These are phyloP conservation scores for Scarus forsteni DNA, from an alignment of 2,797 vertebrate genomes.

Conservation along the genomic window DNA sequence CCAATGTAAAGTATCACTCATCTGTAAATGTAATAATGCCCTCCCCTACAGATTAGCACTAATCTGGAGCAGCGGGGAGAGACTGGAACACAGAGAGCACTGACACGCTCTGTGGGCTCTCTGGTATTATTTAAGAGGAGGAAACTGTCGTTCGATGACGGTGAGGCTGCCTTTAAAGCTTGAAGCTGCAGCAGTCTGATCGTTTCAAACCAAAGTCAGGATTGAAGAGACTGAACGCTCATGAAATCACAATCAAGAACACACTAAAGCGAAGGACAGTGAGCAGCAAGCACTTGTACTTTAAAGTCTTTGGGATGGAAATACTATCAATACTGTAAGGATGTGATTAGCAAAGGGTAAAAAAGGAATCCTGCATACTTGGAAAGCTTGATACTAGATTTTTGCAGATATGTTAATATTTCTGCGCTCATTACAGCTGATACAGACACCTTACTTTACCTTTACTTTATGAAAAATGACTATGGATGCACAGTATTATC, in stretches of 20 bases:
- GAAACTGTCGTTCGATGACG: conserved; percentile 41
- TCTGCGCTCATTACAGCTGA: too few species aligned
- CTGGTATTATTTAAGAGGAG: conserved; percentile 60
- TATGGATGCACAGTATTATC: too few species aligned
- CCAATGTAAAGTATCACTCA: conserved; percentile 58
- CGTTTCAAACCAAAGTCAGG: conserved; percentile 10
- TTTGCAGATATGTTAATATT: too few species aligned
- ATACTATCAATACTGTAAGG: too few species aligned
- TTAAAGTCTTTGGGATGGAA: too few species aligned
- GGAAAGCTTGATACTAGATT: too few species aligned
- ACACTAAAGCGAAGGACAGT: neutral
- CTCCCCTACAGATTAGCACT: conserved; percentile 33
- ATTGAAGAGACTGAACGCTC: conserved; percentile 12
- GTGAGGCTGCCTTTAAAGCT: conserved; percentile 14
- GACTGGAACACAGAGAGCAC: conserved; percentile 36
- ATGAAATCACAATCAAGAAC: neutral
- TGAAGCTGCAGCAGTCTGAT: conserved; percentile 15
- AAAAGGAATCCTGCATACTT: too few species aligned
- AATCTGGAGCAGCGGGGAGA: conserved; percentile 32
- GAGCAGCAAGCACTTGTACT: too few species aligned
- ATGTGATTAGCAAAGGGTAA: too few species aligned
- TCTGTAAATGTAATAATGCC: conserved; percentile 60
- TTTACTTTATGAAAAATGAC: too few species aligned
- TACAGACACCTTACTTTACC: too few species aligned
- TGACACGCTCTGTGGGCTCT: conserved; percentile 48